phyloP scores from a whole-genome alignment of 2,888 invertebrate genomes.

The Panopea generosa region DNA sequence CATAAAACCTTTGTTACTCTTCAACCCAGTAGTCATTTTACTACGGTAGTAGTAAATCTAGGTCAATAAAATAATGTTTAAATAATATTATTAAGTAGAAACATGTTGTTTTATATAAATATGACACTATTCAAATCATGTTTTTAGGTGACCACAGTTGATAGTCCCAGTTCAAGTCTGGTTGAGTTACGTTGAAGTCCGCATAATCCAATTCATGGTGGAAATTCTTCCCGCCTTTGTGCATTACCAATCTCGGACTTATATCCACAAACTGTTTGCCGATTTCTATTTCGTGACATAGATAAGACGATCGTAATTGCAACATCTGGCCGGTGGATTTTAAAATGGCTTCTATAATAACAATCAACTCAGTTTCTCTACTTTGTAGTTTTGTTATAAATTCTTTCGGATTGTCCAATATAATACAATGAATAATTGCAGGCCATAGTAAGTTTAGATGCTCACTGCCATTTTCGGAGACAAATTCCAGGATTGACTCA shows the following conservation, averaged over 20 bases:
- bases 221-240: slow-evolving; percentile 28
- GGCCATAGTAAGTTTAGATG: slow-evolving; percentile 99
- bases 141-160: slow-evolving; percentile 26
- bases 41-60: no score
- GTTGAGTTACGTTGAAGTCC: slow-evolving; percentile 35
- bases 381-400: slow-evolving; percentile 92
- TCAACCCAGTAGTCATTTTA: no score
- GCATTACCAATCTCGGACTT: slow-evolving; percentile 55
- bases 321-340: slow-evolving; percentile 84
- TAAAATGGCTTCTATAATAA: slow-evolving; percentile 94
- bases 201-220: slow-evolving; percentile 50
- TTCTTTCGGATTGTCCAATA: slow-evolving; percentile 88
- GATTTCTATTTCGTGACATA: slow-evolving; percentile 69
- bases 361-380: slow-evolving; percentile 96
- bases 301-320: slow-evolving; percentile 72
- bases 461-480: slow-evolving; percentile 95
- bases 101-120: no score
- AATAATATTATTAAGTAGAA: background rate
- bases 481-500: slow-evolving; percentile 96
- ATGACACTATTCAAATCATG: no score
- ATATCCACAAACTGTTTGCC: slow-evolving; percentile 71
- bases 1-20: no score
- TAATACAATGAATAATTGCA: slow-evolving; percentile 62
- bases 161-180: slow-evolving; percentile 47
- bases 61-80: no score